Base-by-base conservation (phyloP, 2,797 vertebrate genomes). In the Etheostoma nigrum region DNA sequence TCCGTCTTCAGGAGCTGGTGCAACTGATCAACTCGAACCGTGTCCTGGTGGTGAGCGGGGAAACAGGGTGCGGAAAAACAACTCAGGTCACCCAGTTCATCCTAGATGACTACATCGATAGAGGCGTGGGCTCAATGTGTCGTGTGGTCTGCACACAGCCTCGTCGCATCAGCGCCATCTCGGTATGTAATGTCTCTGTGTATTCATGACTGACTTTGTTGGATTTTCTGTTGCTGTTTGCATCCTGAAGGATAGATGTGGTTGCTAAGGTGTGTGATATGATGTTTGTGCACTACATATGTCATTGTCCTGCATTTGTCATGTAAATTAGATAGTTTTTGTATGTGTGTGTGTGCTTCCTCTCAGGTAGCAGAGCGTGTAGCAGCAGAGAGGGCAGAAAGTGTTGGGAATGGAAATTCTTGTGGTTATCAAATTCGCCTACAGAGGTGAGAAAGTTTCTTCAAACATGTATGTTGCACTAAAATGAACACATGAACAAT, bases 31-130 rank as follows among this genome's bases (percentile, higher is more conserved):
- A 93, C 82, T 87, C 33, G 1, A 96, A 95, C 86, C 96, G 93
- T 0, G 98, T 98, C 53, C 88, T 97, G 49, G 98, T 99, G 74
- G 95, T 99, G 83, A 99, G 98, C 57, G 98, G 98, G 4, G 98
- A 99, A 92, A 99, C 98, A 0, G 98, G 98, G 1, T 99, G 98
- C 80, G 98, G 98, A 6, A 99, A 99, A 90, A 99, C 98, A 27
- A 99, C 98, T 2, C 98, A 99, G 88, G 98, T 99, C 33, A 96
- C 98, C 0, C 98, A 99, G 86, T 99, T 99, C 92, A 97, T 99
- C 90, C 91, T 99, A 65, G 98, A 99, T 60, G 95, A 97, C 75
- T 92, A 96, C 74, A 98, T 99, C 30, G 94, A 95, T 69, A 94
- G 93, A 51, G 96, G 96, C 61, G 83, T 92, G 68, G 98, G 98